phyloP scores from a whole-genome alignment of 1,140 invertebrate genomes.

The Tetraneura akinire region DNA sequence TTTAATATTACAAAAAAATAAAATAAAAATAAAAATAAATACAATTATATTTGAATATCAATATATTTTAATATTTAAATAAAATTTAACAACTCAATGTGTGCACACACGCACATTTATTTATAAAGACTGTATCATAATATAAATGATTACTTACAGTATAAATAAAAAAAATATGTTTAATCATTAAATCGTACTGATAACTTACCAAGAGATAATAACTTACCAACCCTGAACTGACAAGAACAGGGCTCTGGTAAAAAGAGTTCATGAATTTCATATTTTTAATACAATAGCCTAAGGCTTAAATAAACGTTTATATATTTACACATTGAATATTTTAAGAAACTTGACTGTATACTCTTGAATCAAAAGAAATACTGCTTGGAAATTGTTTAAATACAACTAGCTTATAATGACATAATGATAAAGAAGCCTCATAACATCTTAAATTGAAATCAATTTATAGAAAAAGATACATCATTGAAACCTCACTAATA shows the following conservation, averaged over 20 bases:
- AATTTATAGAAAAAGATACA: constrained; percentile 17
- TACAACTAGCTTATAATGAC: constrained; percentile 1
- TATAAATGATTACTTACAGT: constrained; percentile 29
- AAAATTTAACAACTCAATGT: constrained; percentile 18
- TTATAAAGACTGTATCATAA: constrained; percentile 5
- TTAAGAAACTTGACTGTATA: constrained; percentile 16
- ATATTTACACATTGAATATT: constrained; percentile 15
- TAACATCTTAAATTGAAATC: constrained; percentile 3
- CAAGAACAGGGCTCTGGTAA: constrained; percentile 51
- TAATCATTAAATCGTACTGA: constrained; percentile 16
- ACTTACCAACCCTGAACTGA: constrained; percentile 51
- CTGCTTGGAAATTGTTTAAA: constrained; percentile 18
- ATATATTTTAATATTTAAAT: constrained; percentile 8
- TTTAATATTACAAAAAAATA: too few relatives aligned
- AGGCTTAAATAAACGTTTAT: constrained; percentile 9
- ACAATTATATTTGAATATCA: neutral
- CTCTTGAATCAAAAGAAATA: constrained; percentile 21
- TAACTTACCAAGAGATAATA: constrained; percentile 49
- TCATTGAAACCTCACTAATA: constrained; percentile 37
- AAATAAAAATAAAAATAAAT: neutral
- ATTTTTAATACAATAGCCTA: constrained; percentile 24
- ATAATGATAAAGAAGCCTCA: constrained; percentile 24
- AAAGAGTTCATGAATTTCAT: constrained; percentile 45
- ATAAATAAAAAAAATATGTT: neutral
- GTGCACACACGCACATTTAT: constrained; percentile 26